Conservation (phyloP, 1,140 invertebrate genomes). For the Drosophila subobscura region DNA sequence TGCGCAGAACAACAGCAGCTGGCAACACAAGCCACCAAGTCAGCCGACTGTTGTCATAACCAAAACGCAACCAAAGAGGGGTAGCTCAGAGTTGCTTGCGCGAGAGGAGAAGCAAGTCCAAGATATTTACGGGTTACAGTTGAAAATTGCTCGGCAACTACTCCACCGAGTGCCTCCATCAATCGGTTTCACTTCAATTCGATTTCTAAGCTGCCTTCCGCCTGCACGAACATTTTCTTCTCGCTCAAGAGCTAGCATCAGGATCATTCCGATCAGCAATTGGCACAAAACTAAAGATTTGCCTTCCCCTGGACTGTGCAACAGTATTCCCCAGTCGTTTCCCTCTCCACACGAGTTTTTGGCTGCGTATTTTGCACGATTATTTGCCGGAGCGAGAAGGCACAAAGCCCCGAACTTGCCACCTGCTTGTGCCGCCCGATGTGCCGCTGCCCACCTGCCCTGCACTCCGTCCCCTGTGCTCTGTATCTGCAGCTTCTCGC, state of each 20-base stretch:
- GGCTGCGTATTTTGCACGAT: conserved; percentile 47
- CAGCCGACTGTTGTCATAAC: conserved; percentile 44
- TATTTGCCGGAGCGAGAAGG: conserved; percentile 44
- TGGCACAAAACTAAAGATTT: too few relatives aligned
- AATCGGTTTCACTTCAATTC: too few relatives aligned
- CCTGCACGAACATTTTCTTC: too few relatives aligned
- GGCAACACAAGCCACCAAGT: conserved; percentile 32
- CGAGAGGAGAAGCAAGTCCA: too few relatives aligned
- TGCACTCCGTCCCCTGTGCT: too few relatives aligned
- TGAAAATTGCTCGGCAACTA: too few relatives aligned
- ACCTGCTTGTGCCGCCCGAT: background rate
- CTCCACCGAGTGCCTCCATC: too few relatives aligned
- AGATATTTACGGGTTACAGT: too few relatives aligned
- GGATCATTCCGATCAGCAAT: too few relatives aligned
- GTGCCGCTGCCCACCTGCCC: conserved; percentile 1
- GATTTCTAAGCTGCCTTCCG: too few relatives aligned
- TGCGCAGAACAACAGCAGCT: conserved; percentile 16
- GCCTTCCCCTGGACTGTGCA: too few relatives aligned
- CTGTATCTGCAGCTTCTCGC: background rate
- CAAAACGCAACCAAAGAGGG: conserved; percentile 2
- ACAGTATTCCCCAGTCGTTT: conserved; percentile 6
- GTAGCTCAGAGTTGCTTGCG: conserved; percentile 3
- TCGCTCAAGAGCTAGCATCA: too few relatives aligned
- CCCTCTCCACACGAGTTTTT: background rate
- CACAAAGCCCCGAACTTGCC: conserved; percentile 14